Conservation (phyloP, 2,797 vertebrate species). For the Lagorchestes hirsutus region DNA sequence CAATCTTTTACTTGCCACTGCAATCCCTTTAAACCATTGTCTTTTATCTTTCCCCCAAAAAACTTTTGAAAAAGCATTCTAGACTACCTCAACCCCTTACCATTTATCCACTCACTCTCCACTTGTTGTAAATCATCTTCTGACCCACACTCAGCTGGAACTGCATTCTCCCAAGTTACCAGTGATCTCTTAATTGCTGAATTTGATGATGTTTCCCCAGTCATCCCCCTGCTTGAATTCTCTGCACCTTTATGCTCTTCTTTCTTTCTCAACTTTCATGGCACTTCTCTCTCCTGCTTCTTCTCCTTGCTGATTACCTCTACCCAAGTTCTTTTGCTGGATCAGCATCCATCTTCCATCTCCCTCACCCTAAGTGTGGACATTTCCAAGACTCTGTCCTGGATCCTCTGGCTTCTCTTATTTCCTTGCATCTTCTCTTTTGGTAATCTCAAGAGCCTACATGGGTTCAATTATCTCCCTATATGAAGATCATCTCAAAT, state of each 20-base stretch:
- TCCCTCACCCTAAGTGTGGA: neutral
- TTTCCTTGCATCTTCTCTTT: neutral
- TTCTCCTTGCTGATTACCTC: neutral
- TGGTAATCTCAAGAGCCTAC: neutral
- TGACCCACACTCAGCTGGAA: neutral
- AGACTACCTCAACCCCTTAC: neutral
- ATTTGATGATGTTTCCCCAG: neutral
- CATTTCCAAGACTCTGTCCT: neutral
- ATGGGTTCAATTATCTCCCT: neutral
- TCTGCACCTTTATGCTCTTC: neutral
- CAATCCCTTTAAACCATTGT: neutral
- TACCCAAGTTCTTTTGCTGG: neutral
- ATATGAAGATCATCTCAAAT: neutral
- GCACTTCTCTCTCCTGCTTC: neutral
- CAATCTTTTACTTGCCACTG: neutral
- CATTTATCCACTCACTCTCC: neutral
- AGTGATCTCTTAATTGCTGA: neutral
- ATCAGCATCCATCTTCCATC: neutral
- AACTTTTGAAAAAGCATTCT: neutral
- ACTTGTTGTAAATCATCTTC: neutral
- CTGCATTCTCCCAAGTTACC: neutral
- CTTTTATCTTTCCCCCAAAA: neutral
- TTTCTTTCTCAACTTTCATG: neutral
- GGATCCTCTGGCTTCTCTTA: neutral
- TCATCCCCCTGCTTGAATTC: neutral